Conservation (phyloP, 2,113 vertebrate species). For the Seriola quinqueradiata region DNA sequence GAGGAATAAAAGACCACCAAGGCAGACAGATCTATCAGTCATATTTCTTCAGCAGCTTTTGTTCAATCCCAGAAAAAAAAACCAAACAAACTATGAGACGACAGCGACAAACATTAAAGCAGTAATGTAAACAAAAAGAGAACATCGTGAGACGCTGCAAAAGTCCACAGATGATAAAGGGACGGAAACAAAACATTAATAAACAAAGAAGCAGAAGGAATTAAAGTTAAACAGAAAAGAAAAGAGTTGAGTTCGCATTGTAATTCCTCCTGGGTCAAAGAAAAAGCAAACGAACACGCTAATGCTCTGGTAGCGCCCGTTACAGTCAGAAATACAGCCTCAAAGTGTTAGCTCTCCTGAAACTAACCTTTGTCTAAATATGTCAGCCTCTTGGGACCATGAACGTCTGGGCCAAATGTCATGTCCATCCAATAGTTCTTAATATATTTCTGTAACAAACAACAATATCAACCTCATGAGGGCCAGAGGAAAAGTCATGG, state of each 20-base stretch:
- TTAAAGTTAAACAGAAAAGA: not conserved
- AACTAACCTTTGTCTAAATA: too few species aligned
- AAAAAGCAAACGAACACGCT: not conserved
- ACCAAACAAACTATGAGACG: not conserved
- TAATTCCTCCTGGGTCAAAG: constrained; percentile 13
- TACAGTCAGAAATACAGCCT: too few species aligned
- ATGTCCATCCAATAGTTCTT: too few species aligned
- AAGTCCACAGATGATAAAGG: not conserved
- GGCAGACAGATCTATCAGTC: not conserved
- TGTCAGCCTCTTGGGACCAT: too few species aligned
- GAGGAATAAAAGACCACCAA: not conserved
- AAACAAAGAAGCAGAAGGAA: constrained; percentile 16
- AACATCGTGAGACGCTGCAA: not conserved
- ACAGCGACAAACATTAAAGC: not conserved
- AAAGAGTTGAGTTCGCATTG: constrained; percentile 22
- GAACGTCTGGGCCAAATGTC: too few species aligned
- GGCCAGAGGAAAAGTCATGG: too few species aligned
- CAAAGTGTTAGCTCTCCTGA: too few species aligned
- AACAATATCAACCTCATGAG: too few species aligned
- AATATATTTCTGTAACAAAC: too few species aligned
- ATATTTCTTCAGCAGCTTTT: constrained; percentile 13
- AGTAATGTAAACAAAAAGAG: not conserved
- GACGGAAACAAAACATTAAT: constrained; percentile 16
- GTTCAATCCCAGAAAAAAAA: not conserved
- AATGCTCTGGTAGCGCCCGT: not conserved